Evolutionary conservation across 2,797 vertebrate genomes (phyloP).

Genomic region (Chrysocyon brachyurus): DNA sequence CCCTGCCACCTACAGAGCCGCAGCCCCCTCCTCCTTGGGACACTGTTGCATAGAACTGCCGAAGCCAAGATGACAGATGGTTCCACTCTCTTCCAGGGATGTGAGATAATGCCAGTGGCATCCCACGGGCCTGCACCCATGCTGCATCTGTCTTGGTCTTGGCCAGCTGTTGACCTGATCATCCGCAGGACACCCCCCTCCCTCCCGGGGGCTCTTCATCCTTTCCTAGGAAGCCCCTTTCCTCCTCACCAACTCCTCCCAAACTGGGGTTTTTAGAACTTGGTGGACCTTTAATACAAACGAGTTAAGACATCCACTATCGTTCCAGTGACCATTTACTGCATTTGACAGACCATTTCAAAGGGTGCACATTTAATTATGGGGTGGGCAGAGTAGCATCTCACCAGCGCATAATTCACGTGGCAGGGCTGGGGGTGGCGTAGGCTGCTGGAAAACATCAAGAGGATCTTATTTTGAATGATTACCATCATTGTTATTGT

Average conservation of each 20-base stretch:
- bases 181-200: background rate
- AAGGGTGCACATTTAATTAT: slow-evolving; percentile 25
- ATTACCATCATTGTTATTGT: slow-evolving; percentile 70
- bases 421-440: background rate
- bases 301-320: background rate
- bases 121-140: background rate
- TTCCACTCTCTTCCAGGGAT: slow-evolving; percentile 42
- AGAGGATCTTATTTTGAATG: slow-evolving; percentile 60
- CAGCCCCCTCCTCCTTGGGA: slow-evolving; percentile 27
- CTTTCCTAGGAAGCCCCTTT: slow-evolving; percentile 9
- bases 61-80: slow-evolving; percentile 74
- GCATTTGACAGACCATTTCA: background rate
- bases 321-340: background rate
- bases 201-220: background rate
- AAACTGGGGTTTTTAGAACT: background rate
- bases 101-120: slow-evolving; percentile 31
- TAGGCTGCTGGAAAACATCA: background rate
- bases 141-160: background rate
- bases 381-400: background rate
- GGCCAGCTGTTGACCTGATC: background rate
- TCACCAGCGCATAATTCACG: background rate
- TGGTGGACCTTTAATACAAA: background rate
- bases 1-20: background rate
- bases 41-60: slow-evolving; percentile 20
- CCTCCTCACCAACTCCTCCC: background rate